phyloP scores from a whole-genome alignment of 2,113 vertebrate genomes.

The Tringa solitaria region DNA sequence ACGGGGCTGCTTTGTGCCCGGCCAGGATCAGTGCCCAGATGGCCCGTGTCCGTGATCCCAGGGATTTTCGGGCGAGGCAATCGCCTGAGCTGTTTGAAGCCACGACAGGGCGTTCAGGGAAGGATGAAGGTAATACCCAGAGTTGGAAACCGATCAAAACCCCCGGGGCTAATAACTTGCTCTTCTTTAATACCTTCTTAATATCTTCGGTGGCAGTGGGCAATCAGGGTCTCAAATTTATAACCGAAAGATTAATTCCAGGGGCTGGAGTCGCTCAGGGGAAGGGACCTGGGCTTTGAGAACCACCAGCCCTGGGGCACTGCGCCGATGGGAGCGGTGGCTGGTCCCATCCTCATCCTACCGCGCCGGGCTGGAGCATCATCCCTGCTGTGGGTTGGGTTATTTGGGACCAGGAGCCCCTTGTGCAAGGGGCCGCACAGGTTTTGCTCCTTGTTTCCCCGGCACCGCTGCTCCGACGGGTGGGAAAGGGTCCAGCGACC shows the following conservation, averaged over 20 bases:
- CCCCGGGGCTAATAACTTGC: neutral
- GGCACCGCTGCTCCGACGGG: fast-evolving
- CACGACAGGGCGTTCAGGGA: neutral
- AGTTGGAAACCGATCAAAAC: neutral
- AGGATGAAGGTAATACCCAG: conserved; percentile 20
- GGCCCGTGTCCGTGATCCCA: fast-evolving
- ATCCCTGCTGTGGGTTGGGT: neutral
- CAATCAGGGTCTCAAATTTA: neutral
- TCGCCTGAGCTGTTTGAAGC: neutral
- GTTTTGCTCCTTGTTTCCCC: neutral
- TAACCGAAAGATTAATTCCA: neutral
- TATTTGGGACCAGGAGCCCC: neutral
- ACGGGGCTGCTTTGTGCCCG: fast-evolving
- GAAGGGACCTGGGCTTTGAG: neutral
- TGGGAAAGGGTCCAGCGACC: neutral
- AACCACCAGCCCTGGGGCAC: neutral
- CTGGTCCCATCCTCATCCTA: neutral
- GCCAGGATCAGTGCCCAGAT: neutral
- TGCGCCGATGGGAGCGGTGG: neutral
- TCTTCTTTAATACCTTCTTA: neutral
- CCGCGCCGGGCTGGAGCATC: neutral
- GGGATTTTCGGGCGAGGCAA: neutral
- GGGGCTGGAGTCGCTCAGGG: fast-evolving
- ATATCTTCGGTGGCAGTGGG: neutral
- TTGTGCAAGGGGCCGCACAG: neutral